Evolutionary conservation across 2,113 vertebrate species (phyloP).

Genomic region (Brachypteracias leptosomus): DNA sequence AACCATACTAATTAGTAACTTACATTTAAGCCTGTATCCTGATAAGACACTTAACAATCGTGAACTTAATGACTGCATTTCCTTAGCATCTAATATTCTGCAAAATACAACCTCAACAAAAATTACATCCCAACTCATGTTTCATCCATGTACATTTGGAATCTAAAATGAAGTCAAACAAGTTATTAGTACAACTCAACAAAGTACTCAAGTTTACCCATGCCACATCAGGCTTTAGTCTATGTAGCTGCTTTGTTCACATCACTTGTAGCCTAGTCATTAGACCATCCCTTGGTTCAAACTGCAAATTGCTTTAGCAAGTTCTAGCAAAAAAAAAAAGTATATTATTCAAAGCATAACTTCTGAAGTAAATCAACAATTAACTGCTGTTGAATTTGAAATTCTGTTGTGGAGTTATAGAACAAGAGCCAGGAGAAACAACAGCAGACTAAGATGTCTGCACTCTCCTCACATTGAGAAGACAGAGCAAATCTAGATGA

Average conservation of each 20-base stretch:
- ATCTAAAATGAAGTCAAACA: neutral
- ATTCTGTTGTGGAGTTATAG: neutral
- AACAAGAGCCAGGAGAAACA: neutral
- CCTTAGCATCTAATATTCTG: neutral
- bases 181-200: neutral
- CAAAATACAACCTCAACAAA: neutral
- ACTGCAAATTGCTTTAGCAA: neutral
- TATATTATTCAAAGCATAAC: neutral
- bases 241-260: neutral
- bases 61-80: neutral
- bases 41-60: neutral
- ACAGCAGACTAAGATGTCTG: neutral
- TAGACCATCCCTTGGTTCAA: neutral
- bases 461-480: neutral
- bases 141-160: neutral
- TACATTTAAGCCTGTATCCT: neutral
- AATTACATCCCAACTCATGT: neutral
- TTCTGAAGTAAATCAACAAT: neutral
- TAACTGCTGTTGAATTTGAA: neutral
- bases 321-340: neutral
- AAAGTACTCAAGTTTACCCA: neutral
- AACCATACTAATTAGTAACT: neutral
- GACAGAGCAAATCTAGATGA: neutral
- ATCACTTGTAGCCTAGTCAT: neutral
- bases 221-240: neutral